Evolutionary conservation across 1,140 invertebrate genomes (phyloP), one percentile per base, ranked within the genome.

Genomic region (Brachionus calyciflorus): DNA sequence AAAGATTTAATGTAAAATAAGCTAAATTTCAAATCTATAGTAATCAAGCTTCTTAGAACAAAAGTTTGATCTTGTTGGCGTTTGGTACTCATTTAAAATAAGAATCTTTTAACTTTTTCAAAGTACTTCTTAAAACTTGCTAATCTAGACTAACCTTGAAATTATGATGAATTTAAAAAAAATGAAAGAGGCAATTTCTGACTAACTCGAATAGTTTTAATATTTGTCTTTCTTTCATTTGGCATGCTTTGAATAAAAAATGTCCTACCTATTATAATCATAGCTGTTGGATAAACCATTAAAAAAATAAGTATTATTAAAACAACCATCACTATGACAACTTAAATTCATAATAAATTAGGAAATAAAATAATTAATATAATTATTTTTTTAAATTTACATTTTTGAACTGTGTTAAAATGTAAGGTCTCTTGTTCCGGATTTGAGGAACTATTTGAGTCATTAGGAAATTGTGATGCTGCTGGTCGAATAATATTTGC

Each of bases 261-360:
- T 14, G 21, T 14, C 46, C 49, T 73, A 73, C 69, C 69, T 19
- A 73, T 73, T 30, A 73, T 12, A n/a, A 73, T 73, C 69, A 73
- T 73, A 26, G 69, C 69, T 12, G 51, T 14, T 30, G 69, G 69
- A 73, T 73, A 73, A 0, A 73, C 10, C 17, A 73, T 49, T 51
- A 73, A 51, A 51, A 73, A 24, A 37, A 73, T 9, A 17, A 73
- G 17, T 4, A 24, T 41, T 7, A 30, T 51, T 21, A 73, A 55
- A 51, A 73, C 48, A 14, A 55, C 28, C 19, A n/a, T 73, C 3
- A 73, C 28, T 19, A 73, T 49, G 33, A 17, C 46, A 44, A 65
- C 60, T 65, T 44, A 24, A 24, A 24, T 19, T 51, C 0, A 3
- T 4, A 24, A 53, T 24, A 3, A 55, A 17, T 65, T 40, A 40